Evolutionary conservation across 2,113 vertebrate species (phyloP), one percentile per base, ranked within the genome.

Genomic region (Synchiropus splendidus): DNA sequence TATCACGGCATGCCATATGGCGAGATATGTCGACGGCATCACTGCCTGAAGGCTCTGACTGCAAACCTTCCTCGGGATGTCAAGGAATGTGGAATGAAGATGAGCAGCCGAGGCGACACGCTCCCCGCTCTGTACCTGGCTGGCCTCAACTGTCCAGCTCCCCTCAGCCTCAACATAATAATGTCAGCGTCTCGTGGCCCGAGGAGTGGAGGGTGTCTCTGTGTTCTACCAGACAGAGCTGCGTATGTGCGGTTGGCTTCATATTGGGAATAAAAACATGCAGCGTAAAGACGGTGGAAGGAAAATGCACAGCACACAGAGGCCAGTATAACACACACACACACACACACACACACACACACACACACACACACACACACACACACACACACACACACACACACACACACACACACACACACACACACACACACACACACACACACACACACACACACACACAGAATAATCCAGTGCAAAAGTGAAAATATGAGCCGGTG

Each of bases 61-160:
- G 21, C 61, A 64, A 60, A 59, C 64, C 70, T 51, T 62, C 53
- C 54, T 49, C 50, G 53, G 67, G 77, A 67, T 67, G 63, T 72
- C 64, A 77, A 69, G 67, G 61, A 75, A 78, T 67, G 59, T 63
- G 64, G 70, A 38, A 42, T 5, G 32, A 27, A 1, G 41, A 27
- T 2, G 12, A 30, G 55, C 34, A 13, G 36, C 43, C 14, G 45
- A 27, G 39, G 37, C 17, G 46, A 48, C 42, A 36, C 45, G 17
- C 18, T 16, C 45, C 58, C 82, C 78, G 62, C 73, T 58, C 72
- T 73, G 73, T 69, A 73, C 67, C 71, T 81, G n/a, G n/a, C n/a
- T n/a, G n/a, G n/a, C n/a, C n/a, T n/a, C n/a, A n/a, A n/a, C n/a
- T n/a, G n/a, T n/a, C n/a, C n/a, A n/a, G n/a, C n/a, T n/a, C n/a